Evolutionary conservation across 2,888 invertebrate genomes (phyloP).

Genomic region (Odontothrips loti): DNA sequence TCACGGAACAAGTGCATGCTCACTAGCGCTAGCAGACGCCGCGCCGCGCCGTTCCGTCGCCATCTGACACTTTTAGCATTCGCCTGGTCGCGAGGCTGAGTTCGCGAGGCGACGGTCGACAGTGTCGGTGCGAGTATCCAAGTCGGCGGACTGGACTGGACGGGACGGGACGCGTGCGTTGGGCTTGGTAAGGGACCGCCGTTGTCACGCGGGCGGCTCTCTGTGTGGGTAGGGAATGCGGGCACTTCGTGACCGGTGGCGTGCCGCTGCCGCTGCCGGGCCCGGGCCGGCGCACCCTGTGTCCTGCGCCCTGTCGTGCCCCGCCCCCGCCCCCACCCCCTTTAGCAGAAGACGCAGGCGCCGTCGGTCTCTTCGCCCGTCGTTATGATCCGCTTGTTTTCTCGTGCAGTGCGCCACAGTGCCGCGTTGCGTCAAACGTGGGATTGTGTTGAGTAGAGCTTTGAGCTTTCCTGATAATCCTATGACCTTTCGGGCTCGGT

Average conservation of each 20-base stretch:
- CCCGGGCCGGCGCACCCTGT: too few relatives aligned
- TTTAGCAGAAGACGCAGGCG: background rate
- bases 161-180: background rate
- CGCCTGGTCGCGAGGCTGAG: background rate
- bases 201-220: background rate
- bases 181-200: background rate
- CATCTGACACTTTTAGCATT: background rate
- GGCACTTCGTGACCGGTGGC: too few relatives aligned
- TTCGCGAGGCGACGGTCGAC: background rate
- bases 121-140: background rate
- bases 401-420: background rate
- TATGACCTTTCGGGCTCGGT: background rate
- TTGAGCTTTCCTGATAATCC: background rate
- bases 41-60: background rate
- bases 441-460: slow-evolving; percentile 12
- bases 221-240: too few relatives aligned
- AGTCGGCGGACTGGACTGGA: background rate
- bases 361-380: too few relatives aligned
- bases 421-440: slow-evolving; percentile 12
- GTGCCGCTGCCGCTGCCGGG: too few relatives aligned
- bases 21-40: slow-evolving; percentile 7
- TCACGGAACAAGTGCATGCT: slow-evolving; percentile 13
- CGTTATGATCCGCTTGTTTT: background rate
- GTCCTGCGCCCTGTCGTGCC: background rate
- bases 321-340: background rate